Evolutionary conservation across 2,113 vertebrate genomes (phyloP), one percentile per base, ranked within the genome.

Genomic region (Nyctereutes procyonoides): DNA sequence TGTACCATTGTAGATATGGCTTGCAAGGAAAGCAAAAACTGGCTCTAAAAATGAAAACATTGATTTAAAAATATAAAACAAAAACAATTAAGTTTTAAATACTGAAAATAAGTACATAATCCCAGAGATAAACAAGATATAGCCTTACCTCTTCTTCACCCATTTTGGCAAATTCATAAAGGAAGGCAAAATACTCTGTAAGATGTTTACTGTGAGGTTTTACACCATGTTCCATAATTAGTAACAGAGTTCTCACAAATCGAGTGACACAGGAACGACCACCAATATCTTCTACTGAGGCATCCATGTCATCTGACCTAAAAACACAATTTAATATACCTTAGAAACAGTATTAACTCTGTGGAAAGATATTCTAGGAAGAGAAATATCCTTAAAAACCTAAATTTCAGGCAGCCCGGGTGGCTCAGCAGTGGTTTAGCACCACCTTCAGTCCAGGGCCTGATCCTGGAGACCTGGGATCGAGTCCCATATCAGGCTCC

Each of bases 1-100:
- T 99, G 99, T 62, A 99, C 99, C 99, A 99, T 99, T 60, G 99
- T 99, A 96, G 99, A 99, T 96, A 99, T 99, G 96, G 99, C 99
- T 99, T 99, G 99, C 63, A 99, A 98, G 0, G 99, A 99, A 98
- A 99, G 99, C 97, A 99, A 97, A 98, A 99, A 99, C 98, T 99
- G 99, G 98, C 99, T 99, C 99, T 99, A 99, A 76, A 98, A 98
- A 95, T 0, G 0, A 73, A 96, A 89, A 96, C 58, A 96, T 28
- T 60, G 10, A 85, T 91, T 98, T 85, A 24, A 97, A 87, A 80
- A 88, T 95, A 96, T 30, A 96, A 86, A 92, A 90, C 76, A 92
- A 80, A 82, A 82, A 62, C 12, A 62, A 63, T 24, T 35, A 43
- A 63, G 55, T 43, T 65, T 26, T 4, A 96, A 97, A 65, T 62